Conservation (phyloP, 2,797 vertebrate species). For the Sebastiscus tertius region DNA sequence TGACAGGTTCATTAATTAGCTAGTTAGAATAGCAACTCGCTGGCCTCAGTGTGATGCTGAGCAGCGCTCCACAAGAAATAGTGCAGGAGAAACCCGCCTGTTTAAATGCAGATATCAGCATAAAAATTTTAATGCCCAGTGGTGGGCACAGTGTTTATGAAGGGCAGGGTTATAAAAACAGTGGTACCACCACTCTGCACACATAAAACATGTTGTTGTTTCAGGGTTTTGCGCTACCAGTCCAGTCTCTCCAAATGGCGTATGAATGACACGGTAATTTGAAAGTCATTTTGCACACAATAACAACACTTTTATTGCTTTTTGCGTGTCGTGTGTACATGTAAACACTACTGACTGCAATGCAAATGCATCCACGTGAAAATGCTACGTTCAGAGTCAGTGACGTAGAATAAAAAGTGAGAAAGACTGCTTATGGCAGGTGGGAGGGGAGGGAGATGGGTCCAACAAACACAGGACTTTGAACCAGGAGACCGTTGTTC, state of each 20-base stretch:
- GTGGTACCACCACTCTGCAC: background rate
- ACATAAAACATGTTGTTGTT: background rate
- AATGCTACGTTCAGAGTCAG: no score
- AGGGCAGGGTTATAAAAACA: background rate
- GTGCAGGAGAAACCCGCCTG: background rate
- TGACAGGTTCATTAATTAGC: slow-evolving; percentile 53
- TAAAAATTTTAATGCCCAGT: background rate
- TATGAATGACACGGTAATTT: no score
- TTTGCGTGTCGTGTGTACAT: no score
- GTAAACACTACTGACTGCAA: no score
- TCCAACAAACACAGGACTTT: background rate
- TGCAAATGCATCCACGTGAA: no score
- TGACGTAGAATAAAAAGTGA: no score
- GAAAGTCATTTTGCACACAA: no score
- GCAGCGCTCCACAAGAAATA: background rate
- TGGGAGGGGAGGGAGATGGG: no score
- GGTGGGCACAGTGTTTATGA: background rate
- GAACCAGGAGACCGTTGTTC: no score
- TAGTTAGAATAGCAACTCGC: background rate
- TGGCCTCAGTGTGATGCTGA: slow-evolving; percentile 4
- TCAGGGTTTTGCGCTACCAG: background rate
- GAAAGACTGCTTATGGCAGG: background rate
- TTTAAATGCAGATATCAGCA: background rate
- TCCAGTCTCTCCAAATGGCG: background rate
- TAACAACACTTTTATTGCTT: no score